Percentiles rank a stretch among this genome's conserved stretches.
These are phyloP conservation scores for Hydrophis major DNA, from an alignment of 2,797 vertebrate genomes.

Conservation along the genomic window DNA sequence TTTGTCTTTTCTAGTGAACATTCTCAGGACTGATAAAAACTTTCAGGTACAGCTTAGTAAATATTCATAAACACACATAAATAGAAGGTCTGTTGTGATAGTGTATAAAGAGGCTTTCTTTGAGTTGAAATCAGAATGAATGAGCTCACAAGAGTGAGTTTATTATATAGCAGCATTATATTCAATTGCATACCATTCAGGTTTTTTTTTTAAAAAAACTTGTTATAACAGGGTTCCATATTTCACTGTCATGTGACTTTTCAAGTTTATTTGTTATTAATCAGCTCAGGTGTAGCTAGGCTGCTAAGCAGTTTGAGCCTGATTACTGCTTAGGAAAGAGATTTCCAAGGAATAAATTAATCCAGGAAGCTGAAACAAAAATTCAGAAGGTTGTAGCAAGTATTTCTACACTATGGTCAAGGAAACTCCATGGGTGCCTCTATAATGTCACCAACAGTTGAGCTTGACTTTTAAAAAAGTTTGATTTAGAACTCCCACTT, in stretches of 20 bases:
- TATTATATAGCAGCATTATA: background rate
- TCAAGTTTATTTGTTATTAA: background rate
- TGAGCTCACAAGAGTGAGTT: background rate
- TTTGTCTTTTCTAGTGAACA: background rate
- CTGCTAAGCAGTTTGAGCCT: background rate
- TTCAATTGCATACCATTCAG: background rate
- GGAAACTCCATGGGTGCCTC: background rate
- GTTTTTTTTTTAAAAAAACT: rapidly evolving
- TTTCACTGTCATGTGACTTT: background rate
- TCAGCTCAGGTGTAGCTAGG: background rate
- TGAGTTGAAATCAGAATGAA: background rate
- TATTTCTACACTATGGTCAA: background rate
- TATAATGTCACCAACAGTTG: background rate
- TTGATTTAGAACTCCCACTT: background rate
- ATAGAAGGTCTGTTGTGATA: background rate
- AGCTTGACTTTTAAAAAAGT: background rate
- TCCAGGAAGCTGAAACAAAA: background rate
- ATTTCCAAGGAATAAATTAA: background rate
- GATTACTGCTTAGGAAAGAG: background rate
- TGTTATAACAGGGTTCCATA: background rate
- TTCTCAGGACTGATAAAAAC: slow-evolving; percentile 9
- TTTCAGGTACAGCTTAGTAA: background rate
- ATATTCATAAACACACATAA: slow-evolving; percentile 14
- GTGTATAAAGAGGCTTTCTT: background rate
- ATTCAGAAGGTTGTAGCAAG: background rate